Base-by-base conservation (phyloP, 2,797 vertebrate genomes). In the Apogon hyalosoma region DNA sequence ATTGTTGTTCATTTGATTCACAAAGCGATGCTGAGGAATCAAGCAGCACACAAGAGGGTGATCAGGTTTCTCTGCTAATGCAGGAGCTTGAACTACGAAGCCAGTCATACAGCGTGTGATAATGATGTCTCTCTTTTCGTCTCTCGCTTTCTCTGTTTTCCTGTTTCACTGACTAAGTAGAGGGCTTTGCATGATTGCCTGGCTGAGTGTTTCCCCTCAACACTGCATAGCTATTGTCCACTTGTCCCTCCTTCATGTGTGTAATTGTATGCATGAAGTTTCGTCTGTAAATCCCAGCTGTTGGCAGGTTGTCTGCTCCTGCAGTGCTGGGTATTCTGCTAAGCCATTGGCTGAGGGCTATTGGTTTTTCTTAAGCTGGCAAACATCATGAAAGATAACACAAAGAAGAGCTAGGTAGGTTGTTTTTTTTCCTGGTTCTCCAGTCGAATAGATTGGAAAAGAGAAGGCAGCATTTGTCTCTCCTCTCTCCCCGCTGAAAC, bases 221-320 rank as follows among this genome's bases (percentile, higher is more conserved):
- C 47, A 31, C 80, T 50, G 74, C 76, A 79, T 82, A 69, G 80
- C 87, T 89, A 80, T 89, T 90, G 86, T 89, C 88, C 86, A 88
- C 86, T 88, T 81, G 84, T 83, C 79, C 84, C 86, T 83, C 74
- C 85, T 85, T 85, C 83, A 82, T 89, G 80, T 82, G 75, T 63
- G 73, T 88, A 88, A 90, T 86, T 87, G 82, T 81, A 90, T 87
- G 86, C 82, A 87, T 83, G 80, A 87, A 82, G 86, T 87, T 91
- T 88, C 64, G 49, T 62, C 81, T 82, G 84, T 85, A 88, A 90
- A 90, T 89, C 85, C 87, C 86, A 80, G 76, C 86, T 83, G 75
- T 70, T 85, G 87, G 87, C 88, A 85, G 83, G 80, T 82, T 65
- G 66, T 85, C 82, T 80, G 67, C 76, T 75, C 67, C 83, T 84